Evolutionary conservation across 2,888 invertebrate species (phyloP).

Genomic region (Ormyrus labotus): DNA sequence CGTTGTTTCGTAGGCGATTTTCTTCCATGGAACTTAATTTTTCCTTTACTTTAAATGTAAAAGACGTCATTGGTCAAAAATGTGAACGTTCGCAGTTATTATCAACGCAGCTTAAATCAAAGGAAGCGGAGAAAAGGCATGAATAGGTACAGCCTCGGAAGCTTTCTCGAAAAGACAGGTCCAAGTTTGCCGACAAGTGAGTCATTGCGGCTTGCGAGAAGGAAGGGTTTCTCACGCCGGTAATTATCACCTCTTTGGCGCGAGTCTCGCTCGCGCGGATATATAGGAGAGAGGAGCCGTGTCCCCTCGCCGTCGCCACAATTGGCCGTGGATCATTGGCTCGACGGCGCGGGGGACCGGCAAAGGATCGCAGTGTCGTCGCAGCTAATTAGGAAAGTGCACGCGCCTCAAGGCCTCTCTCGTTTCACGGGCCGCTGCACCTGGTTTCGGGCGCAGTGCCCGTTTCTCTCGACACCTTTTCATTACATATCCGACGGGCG

Average conservation of each 20-base stretch:
- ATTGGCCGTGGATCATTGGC: constrained; percentile 37
- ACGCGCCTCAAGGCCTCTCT: constrained; percentile 11
- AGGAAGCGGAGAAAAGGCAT: no score
- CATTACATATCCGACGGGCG: neutral
- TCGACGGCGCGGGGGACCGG: neutral
- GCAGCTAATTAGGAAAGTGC: constrained; percentile 50
- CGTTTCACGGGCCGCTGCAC: constrained; percentile 52
- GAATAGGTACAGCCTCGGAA: no score
- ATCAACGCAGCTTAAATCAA: no score
- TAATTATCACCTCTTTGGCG: constrained; percentile 65
- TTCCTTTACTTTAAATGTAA: no score
- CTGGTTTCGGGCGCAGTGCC: constrained; percentile 27
- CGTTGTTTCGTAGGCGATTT: no score
- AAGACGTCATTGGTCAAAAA: no score
- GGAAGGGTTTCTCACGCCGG: constrained; percentile 68
- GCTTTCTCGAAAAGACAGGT: no score
- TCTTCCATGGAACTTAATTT: no score
- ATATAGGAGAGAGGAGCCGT: neutral
- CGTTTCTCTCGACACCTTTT: constrained; percentile 33
- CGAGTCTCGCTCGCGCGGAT: constrained; percentile 16
- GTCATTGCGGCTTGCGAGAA: constrained; percentile 56
- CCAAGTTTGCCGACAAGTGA: no score
- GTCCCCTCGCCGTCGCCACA: neutral
- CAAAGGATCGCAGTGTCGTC: constrained; percentile 29
- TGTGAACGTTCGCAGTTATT: no score